Conservation (phyloP, 1,140 invertebrate species). For the Drosophila triauraria region DNA sequence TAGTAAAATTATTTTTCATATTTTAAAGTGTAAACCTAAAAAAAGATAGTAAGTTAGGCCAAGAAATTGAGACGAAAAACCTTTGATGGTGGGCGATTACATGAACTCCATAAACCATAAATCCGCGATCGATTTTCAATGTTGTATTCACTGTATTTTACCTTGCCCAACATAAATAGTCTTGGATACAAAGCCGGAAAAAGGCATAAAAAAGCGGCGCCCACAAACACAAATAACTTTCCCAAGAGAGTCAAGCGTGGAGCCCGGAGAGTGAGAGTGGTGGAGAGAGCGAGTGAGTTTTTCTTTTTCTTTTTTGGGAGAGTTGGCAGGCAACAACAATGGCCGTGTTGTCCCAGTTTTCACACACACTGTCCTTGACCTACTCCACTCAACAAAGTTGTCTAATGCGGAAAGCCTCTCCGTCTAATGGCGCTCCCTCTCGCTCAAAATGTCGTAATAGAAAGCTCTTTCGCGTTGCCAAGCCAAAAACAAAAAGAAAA, state of each 20-base stretch:
- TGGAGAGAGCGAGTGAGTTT: slow-evolving; percentile 44
- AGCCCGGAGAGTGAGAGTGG: slow-evolving; percentile 21
- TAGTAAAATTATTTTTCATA: too few species aligned
- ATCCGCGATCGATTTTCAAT: slow-evolving; percentile 27
- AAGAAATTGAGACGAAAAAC: slow-evolving; percentile 1
- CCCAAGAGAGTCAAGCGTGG: slow-evolving; percentile 20
- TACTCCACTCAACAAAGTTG: slow-evolving; percentile 84
- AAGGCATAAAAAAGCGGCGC: slow-evolving; percentile 22
- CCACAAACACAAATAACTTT: slow-evolving; percentile 57
- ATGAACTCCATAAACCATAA: slow-evolving; percentile 28
- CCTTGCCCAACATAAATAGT: slow-evolving; percentile 64
- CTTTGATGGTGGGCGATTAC: not conserved
- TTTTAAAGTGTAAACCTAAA: not conserved
- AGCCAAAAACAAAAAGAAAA: slow-evolving; percentile 51
- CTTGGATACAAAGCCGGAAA: slow-evolving; percentile 45
- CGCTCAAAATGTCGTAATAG: slow-evolving; percentile 73
- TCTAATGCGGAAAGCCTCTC: slow-evolving; percentile 71
- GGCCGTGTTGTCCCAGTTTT: slow-evolving; percentile 84
- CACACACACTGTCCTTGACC: slow-evolving; percentile 85
- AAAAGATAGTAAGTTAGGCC: slow-evolving; percentile 4
- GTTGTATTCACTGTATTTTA: slow-evolving; percentile 21
- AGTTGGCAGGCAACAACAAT: slow-evolving; percentile 76
- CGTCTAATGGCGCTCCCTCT: slow-evolving; percentile 41
- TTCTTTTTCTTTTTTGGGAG: slow-evolving; percentile 52
- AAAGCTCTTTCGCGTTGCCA: slow-evolving; percentile 77